phyloP scores from a whole-genome alignment of 2,888 invertebrate genomes.

The Drosophila hamatofila region DNA sequence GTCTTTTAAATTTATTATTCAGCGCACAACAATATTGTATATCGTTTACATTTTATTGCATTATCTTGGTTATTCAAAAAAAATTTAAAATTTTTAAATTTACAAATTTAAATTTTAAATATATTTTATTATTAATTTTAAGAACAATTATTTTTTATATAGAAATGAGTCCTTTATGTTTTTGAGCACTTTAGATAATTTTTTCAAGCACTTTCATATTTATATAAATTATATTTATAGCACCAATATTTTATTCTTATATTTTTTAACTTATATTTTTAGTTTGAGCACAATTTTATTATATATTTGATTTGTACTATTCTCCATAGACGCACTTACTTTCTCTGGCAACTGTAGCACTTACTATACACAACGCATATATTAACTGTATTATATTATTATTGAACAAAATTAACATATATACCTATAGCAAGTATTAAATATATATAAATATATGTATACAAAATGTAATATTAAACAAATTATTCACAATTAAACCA shows the following conservation, averaged over 20 bases:
- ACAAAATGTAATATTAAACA: slow-evolving; percentile 53
- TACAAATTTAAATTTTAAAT: not conserved
- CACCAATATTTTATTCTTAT: not conserved
- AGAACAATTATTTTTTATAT: not conserved
- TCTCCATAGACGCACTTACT: slow-evolving; percentile 53
- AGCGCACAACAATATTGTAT: not conserved
- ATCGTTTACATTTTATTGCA: not conserved
- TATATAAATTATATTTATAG: not conserved
- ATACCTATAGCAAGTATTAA: slow-evolving; percentile 36
- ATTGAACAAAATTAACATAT: not conserved
- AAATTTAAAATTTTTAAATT: not conserved
- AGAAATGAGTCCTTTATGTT: no score
- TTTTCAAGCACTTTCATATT: slow-evolving; percentile 1
- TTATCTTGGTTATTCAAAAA: not conserved
- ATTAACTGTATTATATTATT: slow-evolving; percentile 47
- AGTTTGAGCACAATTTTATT: not conserved
- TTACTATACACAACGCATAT: slow-evolving; percentile 9
- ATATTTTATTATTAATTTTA: not conserved
- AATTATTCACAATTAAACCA: slow-evolving; percentile 75
- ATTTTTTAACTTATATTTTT: not conserved
- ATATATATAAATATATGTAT: slow-evolving; percentile 23
- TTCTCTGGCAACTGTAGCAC: slow-evolving; percentile 24
- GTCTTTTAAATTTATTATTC: not conserved
- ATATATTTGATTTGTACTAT: not conserved
- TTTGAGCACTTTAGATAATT: not conserved